These are phyloP conservation scores for Phallusia fumigata DNA, from an alignment of 23 tunicate genomes.

Conservation along the genomic window DNA sequence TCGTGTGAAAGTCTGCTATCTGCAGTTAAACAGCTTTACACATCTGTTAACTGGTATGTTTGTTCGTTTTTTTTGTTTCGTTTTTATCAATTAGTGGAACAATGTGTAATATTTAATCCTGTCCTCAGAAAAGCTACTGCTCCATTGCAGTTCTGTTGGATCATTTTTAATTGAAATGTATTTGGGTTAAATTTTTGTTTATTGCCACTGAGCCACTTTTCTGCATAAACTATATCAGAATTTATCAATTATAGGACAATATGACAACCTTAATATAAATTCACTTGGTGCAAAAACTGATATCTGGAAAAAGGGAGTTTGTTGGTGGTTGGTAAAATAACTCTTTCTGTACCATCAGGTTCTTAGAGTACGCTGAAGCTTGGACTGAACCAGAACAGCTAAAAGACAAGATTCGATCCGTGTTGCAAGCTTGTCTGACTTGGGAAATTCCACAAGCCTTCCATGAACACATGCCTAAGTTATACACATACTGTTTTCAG, in stretches of 20 bases:
- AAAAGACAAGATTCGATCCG: conserved; percentile 17
- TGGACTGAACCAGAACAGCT: conserved; percentile 24
- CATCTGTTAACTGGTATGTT: conserved; percentile 40
- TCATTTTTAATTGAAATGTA: too few species aligned
- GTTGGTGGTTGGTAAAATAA: not conserved
- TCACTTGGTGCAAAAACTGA: too few species aligned
- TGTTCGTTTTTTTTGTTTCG: too few species aligned
- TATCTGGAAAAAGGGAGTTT: not conserved
- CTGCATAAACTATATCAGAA: too few species aligned
- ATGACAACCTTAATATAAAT: too few species aligned
- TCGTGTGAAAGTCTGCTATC: not conserved
- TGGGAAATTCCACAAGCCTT: conserved; percentile 37
- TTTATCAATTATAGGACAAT: too few species aligned
- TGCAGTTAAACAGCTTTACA: conserved; percentile 36
- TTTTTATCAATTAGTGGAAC: too few species aligned
- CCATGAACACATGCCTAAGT: conserved; percentile 25
- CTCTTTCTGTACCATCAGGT: conserved; percentile 19
- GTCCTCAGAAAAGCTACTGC: too few species aligned
- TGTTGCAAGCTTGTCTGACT: conserved; percentile 26
- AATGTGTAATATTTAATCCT: too few species aligned
- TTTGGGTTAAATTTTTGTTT: too few species aligned
- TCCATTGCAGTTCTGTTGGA: too few species aligned
- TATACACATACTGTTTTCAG: conserved; percentile 43
- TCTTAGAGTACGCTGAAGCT: conserved; percentile 1
- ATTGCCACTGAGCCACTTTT: too few species aligned